Percentiles rank a stretch among this genome's conserved stretches.
phyloP scores from a whole-genome alignment of 2,888 invertebrate species.

The Ellobium chinense region DNA sequence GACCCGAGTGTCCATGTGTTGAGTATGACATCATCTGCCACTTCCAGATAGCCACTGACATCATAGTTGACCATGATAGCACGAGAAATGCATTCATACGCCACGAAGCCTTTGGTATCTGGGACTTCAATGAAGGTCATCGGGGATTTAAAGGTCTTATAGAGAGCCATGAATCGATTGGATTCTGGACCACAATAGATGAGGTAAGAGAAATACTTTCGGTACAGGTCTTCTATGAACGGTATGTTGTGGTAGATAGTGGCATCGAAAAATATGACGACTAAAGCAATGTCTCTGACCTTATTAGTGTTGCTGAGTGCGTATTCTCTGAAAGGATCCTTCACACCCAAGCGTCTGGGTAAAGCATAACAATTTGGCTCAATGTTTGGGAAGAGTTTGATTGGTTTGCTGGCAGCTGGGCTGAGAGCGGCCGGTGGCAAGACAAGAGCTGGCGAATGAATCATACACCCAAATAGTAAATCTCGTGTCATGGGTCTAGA shows the following conservation, averaged over 20 bases:
- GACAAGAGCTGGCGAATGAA: neutral
- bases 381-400: neutral
- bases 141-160: slow-evolving; percentile 1
- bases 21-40: slow-evolving; percentile 37
- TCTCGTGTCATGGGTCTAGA: neutral
- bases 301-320: neutral
- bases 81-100: slow-evolving; percentile 26
- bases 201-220: slow-evolving; percentile 12
- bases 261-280: slow-evolving; percentile 8
- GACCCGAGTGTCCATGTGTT: slow-evolving; percentile 24
- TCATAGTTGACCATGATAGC: slow-evolving; percentile 32
- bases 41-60: slow-evolving; percentile 30
- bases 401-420: neutral
- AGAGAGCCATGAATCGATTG: slow-evolving; percentile 2
- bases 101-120: slow-evolving; percentile 4
- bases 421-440: neutral
- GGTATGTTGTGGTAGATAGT: slow-evolving; percentile 1
- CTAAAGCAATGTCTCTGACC: slow-evolving; percentile 9
- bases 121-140: slow-evolving; percentile 28
- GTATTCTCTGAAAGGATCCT: slow-evolving; percentile 1
- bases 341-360: neutral
- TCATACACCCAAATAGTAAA: neutral
- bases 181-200: slow-evolving; percentile 32
- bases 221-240: slow-evolving; percentile 18
- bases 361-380: neutral